Evolutionary conservation across 1,140 invertebrate species (phyloP).

Genomic region (Solenopsis fugax): DNA sequence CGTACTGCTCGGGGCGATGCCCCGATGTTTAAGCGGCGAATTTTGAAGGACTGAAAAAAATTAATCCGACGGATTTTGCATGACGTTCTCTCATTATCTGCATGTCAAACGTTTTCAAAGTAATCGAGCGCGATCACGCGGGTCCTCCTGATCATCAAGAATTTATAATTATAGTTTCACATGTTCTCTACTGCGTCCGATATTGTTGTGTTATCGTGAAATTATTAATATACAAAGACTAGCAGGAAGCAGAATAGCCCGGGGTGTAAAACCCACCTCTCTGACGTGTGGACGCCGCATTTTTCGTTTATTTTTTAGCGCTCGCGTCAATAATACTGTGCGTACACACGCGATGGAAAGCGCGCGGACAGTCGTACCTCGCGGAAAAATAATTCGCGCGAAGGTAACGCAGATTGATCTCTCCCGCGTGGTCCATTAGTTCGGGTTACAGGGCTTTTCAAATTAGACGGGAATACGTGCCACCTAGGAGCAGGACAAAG

Average conservation of each 20-base stretch:
- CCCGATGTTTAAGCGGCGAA: background rate
- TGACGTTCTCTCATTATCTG: background rate
- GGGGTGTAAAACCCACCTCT: background rate
- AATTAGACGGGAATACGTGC: slow-evolving; percentile 65
- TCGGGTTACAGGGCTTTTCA: slow-evolving; percentile 63
- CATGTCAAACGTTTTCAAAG: background rate
- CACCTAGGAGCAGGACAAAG: background rate
- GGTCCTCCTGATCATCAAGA: background rate
- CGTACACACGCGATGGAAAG: slow-evolving; percentile 42
- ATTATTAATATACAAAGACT: slow-evolving; percentile 25
- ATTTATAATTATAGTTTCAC: background rate
- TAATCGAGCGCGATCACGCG: background rate
- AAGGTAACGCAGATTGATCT: slow-evolving; percentile 75
- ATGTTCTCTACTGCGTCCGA: background rate
- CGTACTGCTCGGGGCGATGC: background rate
- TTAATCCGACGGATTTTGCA: slow-evolving; percentile 5
- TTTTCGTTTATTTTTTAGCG: slow-evolving; percentile 47
- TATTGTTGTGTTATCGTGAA: slow-evolving; percentile 4
- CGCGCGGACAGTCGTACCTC: slow-evolving; percentile 48
- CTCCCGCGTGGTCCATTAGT: slow-evolving; percentile 74
- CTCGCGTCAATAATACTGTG: slow-evolving; percentile 49
- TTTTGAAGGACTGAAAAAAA: slow-evolving; percentile 1
- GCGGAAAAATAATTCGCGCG: slow-evolving; percentile 71
- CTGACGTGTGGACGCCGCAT: slow-evolving; percentile 1
- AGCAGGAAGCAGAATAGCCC: background rate